These are phyloP conservation scores for Tiaroga cobitis DNA, from an alignment of 2,797 vertebrate species.

Conservation along the genomic window DNA sequence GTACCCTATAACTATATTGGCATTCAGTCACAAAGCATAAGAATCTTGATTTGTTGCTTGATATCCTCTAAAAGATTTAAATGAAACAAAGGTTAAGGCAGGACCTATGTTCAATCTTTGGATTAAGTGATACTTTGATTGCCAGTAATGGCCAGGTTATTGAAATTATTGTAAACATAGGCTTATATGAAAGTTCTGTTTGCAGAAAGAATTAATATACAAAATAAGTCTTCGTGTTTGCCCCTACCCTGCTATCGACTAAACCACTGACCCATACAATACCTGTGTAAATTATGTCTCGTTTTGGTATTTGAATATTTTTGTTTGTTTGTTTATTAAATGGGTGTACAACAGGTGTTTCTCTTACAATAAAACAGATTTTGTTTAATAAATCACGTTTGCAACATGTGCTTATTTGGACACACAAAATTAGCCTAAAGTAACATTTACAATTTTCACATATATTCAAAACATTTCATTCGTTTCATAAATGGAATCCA, in stretches of 20 bases:
- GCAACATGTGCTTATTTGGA: not conserved
- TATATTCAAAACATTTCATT: no score
- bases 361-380: conserved; percentile 84
- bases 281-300: conserved; percentile 82
- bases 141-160: conserved; percentile 62
- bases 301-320: conserved; percentile 66
- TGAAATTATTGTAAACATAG: conserved; percentile 65
- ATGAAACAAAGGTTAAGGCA: conserved; percentile 69
- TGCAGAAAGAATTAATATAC: conserved; percentile 66
- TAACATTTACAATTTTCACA: not conserved
- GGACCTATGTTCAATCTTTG: conserved; percentile 75
- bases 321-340: conserved; percentile 74
- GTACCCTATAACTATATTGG: conserved; percentile 45
- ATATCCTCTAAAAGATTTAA: conserved; percentile 47
- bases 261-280: conserved; percentile 81
- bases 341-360: conserved; percentile 81
- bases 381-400: conserved; percentile 74
- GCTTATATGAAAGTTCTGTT: conserved; percentile 60
- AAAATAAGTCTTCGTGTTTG: conserved; percentile 65
- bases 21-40: conserved; percentile 59
- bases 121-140: conserved; percentile 62
- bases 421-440: not conserved
- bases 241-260: conserved; percentile 65
- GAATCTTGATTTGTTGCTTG: conserved; percentile 63
- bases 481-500: not conserved